Conservation (phyloP, 2,888 invertebrate species). For the Empis stercorea region DNA sequence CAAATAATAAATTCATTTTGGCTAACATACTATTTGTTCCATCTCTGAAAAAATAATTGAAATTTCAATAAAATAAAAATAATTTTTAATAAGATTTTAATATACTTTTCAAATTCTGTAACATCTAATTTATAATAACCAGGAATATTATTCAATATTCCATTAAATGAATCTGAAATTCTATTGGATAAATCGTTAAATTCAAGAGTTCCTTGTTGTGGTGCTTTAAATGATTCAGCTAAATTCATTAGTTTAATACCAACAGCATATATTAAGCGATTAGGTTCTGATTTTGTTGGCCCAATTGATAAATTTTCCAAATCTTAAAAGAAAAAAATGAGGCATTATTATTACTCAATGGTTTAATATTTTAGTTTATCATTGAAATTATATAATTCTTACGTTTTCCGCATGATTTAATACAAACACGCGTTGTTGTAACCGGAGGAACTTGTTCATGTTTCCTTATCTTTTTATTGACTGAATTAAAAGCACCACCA, state of each 20-base stretch:
- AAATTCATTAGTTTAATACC: slow-evolving; percentile 61
- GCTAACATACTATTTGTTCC: slow-evolving; percentile 56
- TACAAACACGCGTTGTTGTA: slow-evolving; percentile 66
- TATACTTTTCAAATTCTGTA: slow-evolving; percentile 57
- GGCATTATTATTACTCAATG: neutral
- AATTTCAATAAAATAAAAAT: neutral
- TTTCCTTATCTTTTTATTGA: slow-evolving; percentile 73
- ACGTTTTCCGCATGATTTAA: slow-evolving; percentile 67
- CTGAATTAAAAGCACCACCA: slow-evolving; percentile 69
- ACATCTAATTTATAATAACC: slow-evolving; percentile 62
- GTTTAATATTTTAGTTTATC: neutral
- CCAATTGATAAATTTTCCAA: slow-evolving; percentile 28
- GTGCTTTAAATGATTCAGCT: slow-evolving; percentile 64
- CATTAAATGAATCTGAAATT: slow-evolving; percentile 50
- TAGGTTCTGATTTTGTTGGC: slow-evolving; percentile 48
- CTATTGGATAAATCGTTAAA: slow-evolving; percentile 56
- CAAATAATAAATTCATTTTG: slow-evolving; percentile 59
- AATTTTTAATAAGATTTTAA: slow-evolving; percentile 11
- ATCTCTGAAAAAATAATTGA: slow-evolving; percentile 31
- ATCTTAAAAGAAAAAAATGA: slow-evolving; percentile 21
- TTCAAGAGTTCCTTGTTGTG: slow-evolving; percentile 56
- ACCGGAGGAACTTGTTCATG: slow-evolving; percentile 61
- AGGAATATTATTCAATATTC: slow-evolving; percentile 46
- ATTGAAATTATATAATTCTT: neutral
- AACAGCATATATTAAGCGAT: slow-evolving; percentile 54